Evolutionary conservation across 2,888 invertebrate genomes (phyloP).

Genomic region (Morpho achilles): DNA sequence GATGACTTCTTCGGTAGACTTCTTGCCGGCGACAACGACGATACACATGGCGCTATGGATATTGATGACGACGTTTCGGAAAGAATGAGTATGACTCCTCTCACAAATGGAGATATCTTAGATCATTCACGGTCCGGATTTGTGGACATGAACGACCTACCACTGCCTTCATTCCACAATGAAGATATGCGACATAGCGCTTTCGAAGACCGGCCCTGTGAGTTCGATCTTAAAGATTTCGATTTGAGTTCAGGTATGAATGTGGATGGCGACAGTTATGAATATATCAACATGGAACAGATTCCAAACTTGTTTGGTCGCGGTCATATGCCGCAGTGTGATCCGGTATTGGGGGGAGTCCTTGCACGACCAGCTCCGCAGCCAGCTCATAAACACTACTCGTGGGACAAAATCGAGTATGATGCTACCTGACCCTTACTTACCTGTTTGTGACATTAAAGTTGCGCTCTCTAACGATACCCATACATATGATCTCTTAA

Average conservation of each 20-base stretch:
- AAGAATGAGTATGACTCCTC: conserved; percentile 58
- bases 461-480: conserved; percentile 35
- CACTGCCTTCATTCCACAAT: conserved; percentile 63
- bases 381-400: conserved; percentile 81
- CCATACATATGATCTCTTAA: conserved; percentile 42
- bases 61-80: conserved; percentile 52
- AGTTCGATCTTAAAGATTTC: conserved; percentile 81
- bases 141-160: conserved; percentile 68
- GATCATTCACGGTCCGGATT: conserved; percentile 60
- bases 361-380: conserved; percentile 79
- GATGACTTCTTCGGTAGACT: conserved; percentile 65
- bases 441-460: conserved; percentile 22
- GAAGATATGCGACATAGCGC: conserved; percentile 54
- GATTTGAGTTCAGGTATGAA: conserved; percentile 80
- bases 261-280: conserved; percentile 74
- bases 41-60: conserved; percentile 29
- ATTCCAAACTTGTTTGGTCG: conserved; percentile 70
- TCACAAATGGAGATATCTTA: conserved; percentile 63
- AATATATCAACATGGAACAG: conserved; percentile 65
- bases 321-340: conserved; percentile 78
- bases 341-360: conserved; percentile 86
- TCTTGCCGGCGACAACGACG: conserved; percentile 50
- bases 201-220: conserved; percentile 52
- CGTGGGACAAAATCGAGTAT: conserved; percentile 89
- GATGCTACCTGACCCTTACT: conserved; percentile 78